phyloP scores from a whole-genome alignment of 1,140 invertebrate genomes.

The Drosophila baimaii region DNA sequence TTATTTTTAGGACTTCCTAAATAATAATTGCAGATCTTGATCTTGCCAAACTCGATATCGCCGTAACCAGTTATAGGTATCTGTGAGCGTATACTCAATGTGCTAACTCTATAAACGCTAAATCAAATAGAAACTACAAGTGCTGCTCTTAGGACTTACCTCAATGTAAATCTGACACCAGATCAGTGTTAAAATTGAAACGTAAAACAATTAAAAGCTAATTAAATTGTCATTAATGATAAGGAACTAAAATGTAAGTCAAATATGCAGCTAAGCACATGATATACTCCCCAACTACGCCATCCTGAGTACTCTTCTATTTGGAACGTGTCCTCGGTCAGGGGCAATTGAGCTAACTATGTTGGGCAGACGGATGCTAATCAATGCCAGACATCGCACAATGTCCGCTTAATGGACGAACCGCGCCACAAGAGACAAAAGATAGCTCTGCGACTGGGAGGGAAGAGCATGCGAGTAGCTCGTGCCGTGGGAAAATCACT shows the following conservation, averaged over 20 bases:
- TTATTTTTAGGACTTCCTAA: constrained; percentile 18
- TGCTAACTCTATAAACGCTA: background rate
- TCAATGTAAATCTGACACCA: background rate
- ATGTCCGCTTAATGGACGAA: constrained; percentile 33
- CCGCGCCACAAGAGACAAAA: constrained; percentile 38
- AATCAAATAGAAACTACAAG: constrained; percentile 4
- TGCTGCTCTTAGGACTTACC: background rate
- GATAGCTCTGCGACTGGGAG: constrained; percentile 6
- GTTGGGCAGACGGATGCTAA: constrained; percentile 30
- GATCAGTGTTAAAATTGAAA: constrained; percentile 1
- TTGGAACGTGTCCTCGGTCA: constrained; percentile 12
- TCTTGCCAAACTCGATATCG: constrained; percentile 6
- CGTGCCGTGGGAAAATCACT: constrained; percentile 50
- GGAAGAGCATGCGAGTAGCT: constrained; percentile 37
- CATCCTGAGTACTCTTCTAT: constrained; percentile 2
- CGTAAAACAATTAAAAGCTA: background rate
- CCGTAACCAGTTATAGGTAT: constrained; percentile 19
- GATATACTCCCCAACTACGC: background rate
- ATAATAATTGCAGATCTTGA: constrained; percentile 7
- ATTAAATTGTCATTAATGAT: background rate
- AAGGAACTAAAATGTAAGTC: background rate
- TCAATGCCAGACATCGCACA: constrained; percentile 64
- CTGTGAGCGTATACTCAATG: background rate
- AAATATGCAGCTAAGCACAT: background rate
- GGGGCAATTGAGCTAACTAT: constrained; percentile 34